Base-by-base conservation (phyloP, 35 echinoderm and acorn worm species). In the Ophioderma brevispina region DNA sequence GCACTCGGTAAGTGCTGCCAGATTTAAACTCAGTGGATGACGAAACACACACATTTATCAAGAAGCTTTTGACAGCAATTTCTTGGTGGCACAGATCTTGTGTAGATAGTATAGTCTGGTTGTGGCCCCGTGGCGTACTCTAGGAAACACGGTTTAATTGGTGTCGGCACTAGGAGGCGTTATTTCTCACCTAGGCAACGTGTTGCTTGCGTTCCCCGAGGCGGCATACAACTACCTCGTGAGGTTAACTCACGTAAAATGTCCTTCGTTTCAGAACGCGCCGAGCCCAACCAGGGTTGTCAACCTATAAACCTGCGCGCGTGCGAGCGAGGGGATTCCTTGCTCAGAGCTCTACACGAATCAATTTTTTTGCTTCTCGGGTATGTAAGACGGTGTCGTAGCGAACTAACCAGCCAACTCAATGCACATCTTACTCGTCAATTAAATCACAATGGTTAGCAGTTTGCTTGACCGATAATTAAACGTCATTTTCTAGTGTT, bases 131-230 rank as follows among this genome's bases (percentile, higher is more conserved):
- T 25, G 17, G 59, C 28, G 4, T 30, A 25, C 59, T 70, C 59
- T 70, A 18, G 59, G n/a, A 70, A 70, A 25, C 59, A 70, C 59
- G n/a, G 59, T 70, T 70, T 70, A 70, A 70, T 70, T 70, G 59
- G 59, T 70, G 59, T 70, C 59, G 59, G 59, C 59, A 70, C 59
- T 70, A 15, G 59, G 59, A 70, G 59, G 59, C 59, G 59, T 70
- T 25, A 70, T 70, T 70, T 70, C 5, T 8, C 59, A 70, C 59
- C 59, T 70, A 2, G 28, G 59, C 59, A 70, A 70, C 59, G 59
- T 70, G 59, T 70, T 70, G 59, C 59, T 70, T 70, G 23, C n/a
- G 59, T 25, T 70, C 23, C 59, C 59, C 28, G 28, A 70, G 28
- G 59, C 41, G 41, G 41, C 41, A 30, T 25, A 25, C 10, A 30